Conservation (phyloP, 2,797 vertebrate genomes). For the Bradypodion ventrale region DNA sequence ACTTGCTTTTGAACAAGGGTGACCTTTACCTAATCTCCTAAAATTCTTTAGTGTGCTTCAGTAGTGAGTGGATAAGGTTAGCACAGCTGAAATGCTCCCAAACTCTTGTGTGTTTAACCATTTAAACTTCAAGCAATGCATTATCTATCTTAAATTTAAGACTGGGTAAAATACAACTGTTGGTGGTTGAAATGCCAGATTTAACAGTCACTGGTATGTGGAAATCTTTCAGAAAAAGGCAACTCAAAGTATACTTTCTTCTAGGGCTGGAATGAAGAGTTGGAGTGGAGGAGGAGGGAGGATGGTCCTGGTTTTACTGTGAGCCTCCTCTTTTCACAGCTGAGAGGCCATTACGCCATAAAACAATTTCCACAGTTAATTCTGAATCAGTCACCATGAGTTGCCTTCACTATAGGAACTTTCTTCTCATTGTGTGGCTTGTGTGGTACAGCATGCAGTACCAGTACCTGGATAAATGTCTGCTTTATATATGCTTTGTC, state of each 20-base stretch:
- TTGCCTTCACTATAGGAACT: slow-evolving; percentile 2
- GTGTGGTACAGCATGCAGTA: not conserved
- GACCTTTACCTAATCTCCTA: too few species aligned
- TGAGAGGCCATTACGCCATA: slow-evolving; percentile 23
- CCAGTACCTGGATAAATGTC: slow-evolving; percentile 16
- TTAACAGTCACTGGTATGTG: not conserved
- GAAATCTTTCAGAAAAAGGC: not conserved
- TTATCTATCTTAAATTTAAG: not conserved
- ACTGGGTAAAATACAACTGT: not conserved
- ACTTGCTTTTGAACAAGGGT: too few species aligned
- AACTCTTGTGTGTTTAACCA: too few species aligned
- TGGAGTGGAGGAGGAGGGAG: not conserved
- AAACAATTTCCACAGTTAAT: slow-evolving; percentile 16
- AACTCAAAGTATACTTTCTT: not conserved
- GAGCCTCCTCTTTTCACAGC: slow-evolving; percentile 13
- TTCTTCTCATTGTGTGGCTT: slow-evolving; percentile 17
- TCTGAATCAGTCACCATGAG: slow-evolving; percentile 11
- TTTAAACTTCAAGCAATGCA: not conserved
- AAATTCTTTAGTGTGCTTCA: too few species aligned
- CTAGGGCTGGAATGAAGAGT: not conserved
- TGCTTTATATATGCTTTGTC: slow-evolving; percentile 5
- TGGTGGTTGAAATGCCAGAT: not conserved
- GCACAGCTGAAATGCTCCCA: too few species aligned
- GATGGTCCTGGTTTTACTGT: not conserved
- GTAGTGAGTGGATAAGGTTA: too few species aligned